Evolutionary conservation across 2,888 invertebrate genomes (phyloP).

Genomic region (Congeria kusceri): DNA sequence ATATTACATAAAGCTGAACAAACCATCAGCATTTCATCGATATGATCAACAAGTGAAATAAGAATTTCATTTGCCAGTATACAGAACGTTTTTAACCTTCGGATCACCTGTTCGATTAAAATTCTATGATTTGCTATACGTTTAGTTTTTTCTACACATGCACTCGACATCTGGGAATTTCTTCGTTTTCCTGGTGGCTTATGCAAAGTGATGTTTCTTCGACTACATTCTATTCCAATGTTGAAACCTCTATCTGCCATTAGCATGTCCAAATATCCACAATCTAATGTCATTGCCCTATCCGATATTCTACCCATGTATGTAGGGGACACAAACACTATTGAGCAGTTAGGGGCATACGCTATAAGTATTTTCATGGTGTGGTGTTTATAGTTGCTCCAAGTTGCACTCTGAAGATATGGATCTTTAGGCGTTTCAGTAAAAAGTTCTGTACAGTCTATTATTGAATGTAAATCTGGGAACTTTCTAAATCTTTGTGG

Average conservation of each 20-base stretch:
- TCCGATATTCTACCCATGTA: conserved; percentile 58
- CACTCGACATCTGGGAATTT: conserved; percentile 43
- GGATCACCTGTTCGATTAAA: conserved; percentile 58
- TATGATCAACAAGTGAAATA: conserved; percentile 37
- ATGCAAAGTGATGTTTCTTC: conserved; percentile 23
- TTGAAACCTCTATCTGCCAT: conserved; percentile 65
- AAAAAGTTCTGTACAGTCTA: conserved; percentile 12
- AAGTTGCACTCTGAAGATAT: too few relatives aligned
- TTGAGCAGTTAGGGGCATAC: conserved; percentile 52
- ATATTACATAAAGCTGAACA: conserved; percentile 54
- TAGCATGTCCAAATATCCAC: conserved; percentile 49
- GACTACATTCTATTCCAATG: conserved; percentile 45
- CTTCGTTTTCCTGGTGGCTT: conserved; percentile 55
- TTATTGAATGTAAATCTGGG: conserved; percentile 41
- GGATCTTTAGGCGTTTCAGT: too few relatives aligned
- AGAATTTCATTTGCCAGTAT: conserved; percentile 52
- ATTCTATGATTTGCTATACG: conserved; percentile 60
- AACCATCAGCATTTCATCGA: conserved; percentile 58
- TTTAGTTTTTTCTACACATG: conserved; percentile 53
- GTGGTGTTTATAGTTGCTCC: conserved; percentile 57
- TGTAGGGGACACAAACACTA: conserved; percentile 42
- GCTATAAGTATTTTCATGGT: conserved; percentile 56
- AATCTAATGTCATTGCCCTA: conserved; percentile 41
- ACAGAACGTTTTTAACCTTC: conserved; percentile 54
- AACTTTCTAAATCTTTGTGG: conserved; percentile 34